Percentiles rank a stretch among this genome's conserved stretches.
Evolutionary conservation across 2,797 vertebrate species (phyloP).

Genomic region (Harpagifer antarcticus): DNA sequence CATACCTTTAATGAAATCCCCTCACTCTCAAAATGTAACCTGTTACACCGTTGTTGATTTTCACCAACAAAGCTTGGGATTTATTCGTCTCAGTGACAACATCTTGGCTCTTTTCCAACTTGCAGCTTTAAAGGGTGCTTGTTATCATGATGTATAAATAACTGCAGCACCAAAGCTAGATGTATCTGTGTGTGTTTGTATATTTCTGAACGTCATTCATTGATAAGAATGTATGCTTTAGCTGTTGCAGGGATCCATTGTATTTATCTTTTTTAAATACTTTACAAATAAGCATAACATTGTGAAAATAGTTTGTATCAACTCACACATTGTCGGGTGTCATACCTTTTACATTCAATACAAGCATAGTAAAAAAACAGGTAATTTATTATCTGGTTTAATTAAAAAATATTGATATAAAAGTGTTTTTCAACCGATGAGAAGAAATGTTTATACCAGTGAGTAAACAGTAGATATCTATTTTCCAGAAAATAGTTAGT

Average conservation of each 20-base stretch:
- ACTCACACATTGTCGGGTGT: no score
- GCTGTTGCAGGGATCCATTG: not conserved
- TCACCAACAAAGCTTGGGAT: slow-evolving; percentile 14
- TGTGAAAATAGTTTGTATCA: not conserved
- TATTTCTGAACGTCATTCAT: not conserved
- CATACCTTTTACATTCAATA: not conserved
- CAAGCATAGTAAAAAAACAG: not conserved
- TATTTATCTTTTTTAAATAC: not conserved
- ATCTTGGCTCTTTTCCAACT: slow-evolving; percentile 32
- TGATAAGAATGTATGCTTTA: not conserved
- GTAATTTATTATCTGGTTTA: not conserved
- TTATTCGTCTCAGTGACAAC: not conserved
- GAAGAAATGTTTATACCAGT: not conserved
- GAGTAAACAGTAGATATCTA: not conserved
- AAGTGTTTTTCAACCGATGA: not conserved
- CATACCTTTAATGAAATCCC: slow-evolving; percentile 80
- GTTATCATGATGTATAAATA: not conserved
- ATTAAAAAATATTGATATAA: not conserved
- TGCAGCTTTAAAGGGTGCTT: slow-evolving; percentile 6
- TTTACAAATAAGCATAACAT: not conserved
- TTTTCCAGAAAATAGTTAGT: not conserved
- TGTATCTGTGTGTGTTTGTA: no score
- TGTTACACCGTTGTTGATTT: slow-evolving; percentile 27
- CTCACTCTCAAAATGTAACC: slow-evolving; percentile 29
- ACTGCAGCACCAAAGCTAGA: not conserved